Base-by-base conservation (phyloP, 1,140 invertebrate genomes). In the Spodoptera litura region DNA sequence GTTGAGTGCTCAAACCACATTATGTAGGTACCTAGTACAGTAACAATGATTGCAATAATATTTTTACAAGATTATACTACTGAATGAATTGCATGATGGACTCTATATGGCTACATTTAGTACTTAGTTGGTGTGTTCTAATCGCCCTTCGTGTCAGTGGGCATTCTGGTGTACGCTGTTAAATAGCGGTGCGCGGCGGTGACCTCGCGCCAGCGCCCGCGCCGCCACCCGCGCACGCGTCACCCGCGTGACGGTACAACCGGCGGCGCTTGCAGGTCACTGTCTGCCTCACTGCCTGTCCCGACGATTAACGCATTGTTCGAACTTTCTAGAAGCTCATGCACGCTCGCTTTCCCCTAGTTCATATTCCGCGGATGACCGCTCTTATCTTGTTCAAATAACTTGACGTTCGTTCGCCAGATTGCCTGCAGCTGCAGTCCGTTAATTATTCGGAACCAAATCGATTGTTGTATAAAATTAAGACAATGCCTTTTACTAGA, bases 301-400 rank as follows among this genome's bases (percentile, higher is more conserved):
- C 74, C 68, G 44, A 76, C 79, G 80, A 83, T 85, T 83, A 80
- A 81, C 83, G 81, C 78, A 76, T 77, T 73, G 72, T 66, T 61
- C 71, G 78, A 81, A 83, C 81, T 85, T 85, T 85, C 84, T 85
- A 85, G 79, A 81, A 83, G 74, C 62, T 77, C 53, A 76, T 68
- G 51, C 74, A 56, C 51, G 52, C 52, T 77, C 51, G 62, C 74
- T 77, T 77, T 66, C 73, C 73, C 59, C 73, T 75, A 75, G 73
- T 75, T 77, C 61, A 77, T 66, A 77, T 77, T 77, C 61, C 61
- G 52, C 61, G 35, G 52, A 66, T 68, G 74, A n/a, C 52, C 35
- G 51, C 61, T 64, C 12, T 77, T 77, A 68, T 77, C 62, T 77
- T 66, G 51, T 77, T 77, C 61, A 77, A 77, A 77, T 44, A 77